Base-by-base conservation (phyloP, 92 coral and sea anemone genomes). In the Anthopleura xanthogrammica region DNA sequence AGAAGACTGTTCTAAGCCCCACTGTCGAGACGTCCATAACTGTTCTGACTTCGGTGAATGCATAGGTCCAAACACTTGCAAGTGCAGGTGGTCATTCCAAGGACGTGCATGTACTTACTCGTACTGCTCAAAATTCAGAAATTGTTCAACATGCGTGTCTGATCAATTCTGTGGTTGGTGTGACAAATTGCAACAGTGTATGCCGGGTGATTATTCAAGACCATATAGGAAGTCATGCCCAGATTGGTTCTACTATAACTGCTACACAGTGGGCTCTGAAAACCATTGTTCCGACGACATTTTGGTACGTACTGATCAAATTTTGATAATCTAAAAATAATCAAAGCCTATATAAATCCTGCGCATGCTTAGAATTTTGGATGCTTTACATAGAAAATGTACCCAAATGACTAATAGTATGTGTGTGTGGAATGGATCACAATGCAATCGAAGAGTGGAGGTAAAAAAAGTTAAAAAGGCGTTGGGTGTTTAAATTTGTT, bases 31-130 rank as follows among this genome's bases (percentile, higher is more conserved):
- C 66, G 84, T 86, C 20, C 92, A 91, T 23, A 73, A 91, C 77
- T 91, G 94, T 71, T 91, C 94, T 48, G 90, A 88, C 39, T 68
- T 72, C 56, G 94, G 94, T 7, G 71, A 81, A 54, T 91, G 94
- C 66, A 84, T 88, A 11, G 94, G 94, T 48, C 94, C 94, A 24
- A 91, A 91, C 57, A 92, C 83, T 16, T 91, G 94, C 88, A 89
- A 64, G 40, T 91, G 94, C 56, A 40, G 73, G 2, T 79, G 79
- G 41, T 92, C 92, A 78, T 91, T 88, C 50, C 80, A 78, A 92
- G 95, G 95, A 71, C 92, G 90, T 80, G 95, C 92, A 60, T 91
- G 95, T 52, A 86, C 89, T 24, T 88, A 86, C 73, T 91, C 95
- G 5, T 86, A 86, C 64, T 91, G 95, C 62, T 74, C 86, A 40